Conservation (phyloP, 2,797 vertebrate species). For the Dryobates pubescens region DNA sequence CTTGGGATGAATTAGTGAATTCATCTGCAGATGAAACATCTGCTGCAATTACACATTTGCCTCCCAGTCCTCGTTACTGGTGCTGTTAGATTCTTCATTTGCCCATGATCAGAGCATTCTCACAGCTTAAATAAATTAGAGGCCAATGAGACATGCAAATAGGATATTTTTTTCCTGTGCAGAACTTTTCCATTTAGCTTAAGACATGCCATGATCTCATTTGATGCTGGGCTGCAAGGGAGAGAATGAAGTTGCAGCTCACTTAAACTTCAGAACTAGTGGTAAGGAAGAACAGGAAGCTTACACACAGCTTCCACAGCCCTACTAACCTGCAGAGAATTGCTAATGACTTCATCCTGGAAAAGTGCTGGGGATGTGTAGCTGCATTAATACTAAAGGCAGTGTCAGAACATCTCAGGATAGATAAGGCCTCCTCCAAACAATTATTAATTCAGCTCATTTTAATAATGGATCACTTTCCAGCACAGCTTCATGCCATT, state of each 20-base stretch:
- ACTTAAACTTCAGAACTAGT: background rate
- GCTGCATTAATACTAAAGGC: background rate
- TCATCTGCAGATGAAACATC: constrained; percentile 4
- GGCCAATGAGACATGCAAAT: constrained; percentile 42
- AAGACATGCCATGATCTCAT: constrained; percentile 36
- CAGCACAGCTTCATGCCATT: background rate
- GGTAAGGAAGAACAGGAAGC: background rate
- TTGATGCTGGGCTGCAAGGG: background rate
- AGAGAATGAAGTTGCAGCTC: background rate
- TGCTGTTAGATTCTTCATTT: constrained; percentile 24
- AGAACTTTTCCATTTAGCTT: constrained; percentile 25
- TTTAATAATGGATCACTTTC: background rate
- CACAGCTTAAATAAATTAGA: constrained; percentile 59
- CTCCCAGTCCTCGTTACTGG: constrained; percentile 24
- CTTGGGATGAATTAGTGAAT: background rate
- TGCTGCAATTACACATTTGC: constrained; percentile 24
- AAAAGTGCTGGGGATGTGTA: background rate
- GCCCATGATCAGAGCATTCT: constrained; percentile 39
- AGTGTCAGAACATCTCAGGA: background rate
- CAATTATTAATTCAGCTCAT: background rate
- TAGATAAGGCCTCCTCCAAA: background rate
- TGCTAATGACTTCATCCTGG: background rate
- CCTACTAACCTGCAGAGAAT: background rate
- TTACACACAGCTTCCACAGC: background rate
- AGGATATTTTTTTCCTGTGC: background rate